Conservation (phyloP, 2,113 vertebrate species). For the Piliocolobus tephrosceles region DNA sequence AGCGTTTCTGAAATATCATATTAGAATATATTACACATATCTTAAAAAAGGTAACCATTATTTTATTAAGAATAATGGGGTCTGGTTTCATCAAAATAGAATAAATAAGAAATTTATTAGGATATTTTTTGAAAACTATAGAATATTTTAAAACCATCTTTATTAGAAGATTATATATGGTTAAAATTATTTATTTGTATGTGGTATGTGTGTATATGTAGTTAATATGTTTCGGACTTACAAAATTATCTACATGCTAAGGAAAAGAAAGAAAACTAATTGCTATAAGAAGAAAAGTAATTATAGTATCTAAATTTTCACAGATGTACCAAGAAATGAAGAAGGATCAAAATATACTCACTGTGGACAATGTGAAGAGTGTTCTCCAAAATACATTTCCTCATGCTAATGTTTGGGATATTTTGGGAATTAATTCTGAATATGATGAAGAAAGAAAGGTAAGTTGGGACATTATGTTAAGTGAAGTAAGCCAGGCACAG, state of each 20-base stretch:
- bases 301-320: slow-evolving; percentile 62
- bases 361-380: slow-evolving; percentile 86
- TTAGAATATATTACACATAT: neutral
- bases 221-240: neutral
- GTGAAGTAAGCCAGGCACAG: neutral
- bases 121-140: slow-evolving; percentile 20
- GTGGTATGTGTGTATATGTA: neutral
- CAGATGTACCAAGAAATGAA: slow-evolving; percentile 92
- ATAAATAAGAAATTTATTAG: neutral
- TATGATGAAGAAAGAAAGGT: slow-evolving; percentile 93
- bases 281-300: neutral
- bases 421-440: slow-evolving; percentile 88
- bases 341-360: slow-evolving; percentile 83
- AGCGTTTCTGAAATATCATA: slow-evolving; percentile 19
- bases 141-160: neutral
- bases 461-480: slow-evolving; percentile 27
- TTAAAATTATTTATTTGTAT: neutral
- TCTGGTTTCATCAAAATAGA: slow-evolving; percentile 25
- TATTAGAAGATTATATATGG: neutral
- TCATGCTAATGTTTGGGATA: slow-evolving; percentile 85
- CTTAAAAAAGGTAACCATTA: neutral
- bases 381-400: slow-evolving; percentile 91
- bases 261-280: neutral
- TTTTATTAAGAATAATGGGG: neutral
- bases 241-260: neutral